Base-by-base conservation (phyloP, 1,140 invertebrate species). In the Probaryconus sp. region DNA sequence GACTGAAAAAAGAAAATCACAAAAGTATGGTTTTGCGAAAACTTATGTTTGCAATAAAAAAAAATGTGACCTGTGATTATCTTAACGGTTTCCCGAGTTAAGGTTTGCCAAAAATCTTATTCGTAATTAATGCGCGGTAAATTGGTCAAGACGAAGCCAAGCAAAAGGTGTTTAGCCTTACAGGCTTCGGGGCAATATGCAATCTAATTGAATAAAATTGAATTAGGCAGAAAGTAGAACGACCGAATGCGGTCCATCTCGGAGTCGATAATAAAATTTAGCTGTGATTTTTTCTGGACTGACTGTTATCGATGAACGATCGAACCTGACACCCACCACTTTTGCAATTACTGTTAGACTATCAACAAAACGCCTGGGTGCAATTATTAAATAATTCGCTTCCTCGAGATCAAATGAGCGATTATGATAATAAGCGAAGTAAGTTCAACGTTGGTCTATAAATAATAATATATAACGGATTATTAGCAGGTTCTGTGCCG, bases 381-480 rank as follows among this genome's bases (percentile, higher is more conserved):
- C 24, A 40, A 48, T 38, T 38, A 61, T 48, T 48, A 61, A 48
- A 11, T 9, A 9, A 20, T 31, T 9, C 4, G 24, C 9, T 24
- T 28, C 13, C 24, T 43, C 20, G 26, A 51, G 33, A 63, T 50
- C 28, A 63, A 21, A 61, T 17, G 51, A 30, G 21, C 53, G 51
- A 70, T 68, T 50, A 61, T 53, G 51, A 42, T 55, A 63, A 63
- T 71, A 56, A 50, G 26, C 31, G 33, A 42, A 50, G 30, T 26
- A 24, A 51, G 37, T 45, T 26, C 28, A 24, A 26, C 43, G 40
- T 6, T 18, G 24, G 33, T 6, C 35, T 18, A 45, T 71, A 58
- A 71, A 71, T 72, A 65, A 72, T 72, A 72, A 72, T 61, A 40
- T 40, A 53, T 64, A 72, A 72, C 35, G 55, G 47, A 72, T 64